phyloP scores from a whole-genome alignment of 2,113 vertebrate genomes.

The Eclectus roratus region DNA sequence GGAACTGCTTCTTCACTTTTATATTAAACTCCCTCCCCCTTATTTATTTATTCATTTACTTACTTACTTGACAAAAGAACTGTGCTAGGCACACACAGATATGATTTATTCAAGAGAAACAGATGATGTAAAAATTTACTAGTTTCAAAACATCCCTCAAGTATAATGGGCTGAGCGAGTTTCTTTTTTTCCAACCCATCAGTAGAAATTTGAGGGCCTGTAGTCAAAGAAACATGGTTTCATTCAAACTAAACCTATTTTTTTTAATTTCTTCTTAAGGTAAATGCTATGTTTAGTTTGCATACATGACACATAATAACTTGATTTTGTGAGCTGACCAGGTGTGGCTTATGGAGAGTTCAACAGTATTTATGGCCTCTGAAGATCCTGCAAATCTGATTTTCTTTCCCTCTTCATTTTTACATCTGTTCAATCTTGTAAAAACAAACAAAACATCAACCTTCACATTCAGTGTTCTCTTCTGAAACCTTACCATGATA shows the following conservation, averaged over 20 bases:
- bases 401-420: not conserved
- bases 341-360: not conserved
- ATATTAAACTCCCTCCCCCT: rapidly evolving
- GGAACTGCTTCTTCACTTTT: not conserved
- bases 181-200: not conserved
- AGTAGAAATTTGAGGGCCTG: not conserved
- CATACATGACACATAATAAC: not conserved
- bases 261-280: not conserved
- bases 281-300: not conserved
- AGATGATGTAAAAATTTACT: not conserved
- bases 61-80: not conserved
- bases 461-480: not conserved
- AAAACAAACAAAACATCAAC: not conserved
- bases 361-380: not conserved
- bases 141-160: not conserved
- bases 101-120: not conserved
- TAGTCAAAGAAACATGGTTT: not conserved
- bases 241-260: not conserved
- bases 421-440: not conserved
- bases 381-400: not conserved
- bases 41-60: not conserved
- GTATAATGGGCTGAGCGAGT: not conserved
- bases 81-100: not conserved
- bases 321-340: not conserved
- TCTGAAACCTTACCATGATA: not conserved